Evolutionary conservation across 2,888 invertebrate species (phyloP).

Genomic region (Agrilus biguttatus): DNA sequence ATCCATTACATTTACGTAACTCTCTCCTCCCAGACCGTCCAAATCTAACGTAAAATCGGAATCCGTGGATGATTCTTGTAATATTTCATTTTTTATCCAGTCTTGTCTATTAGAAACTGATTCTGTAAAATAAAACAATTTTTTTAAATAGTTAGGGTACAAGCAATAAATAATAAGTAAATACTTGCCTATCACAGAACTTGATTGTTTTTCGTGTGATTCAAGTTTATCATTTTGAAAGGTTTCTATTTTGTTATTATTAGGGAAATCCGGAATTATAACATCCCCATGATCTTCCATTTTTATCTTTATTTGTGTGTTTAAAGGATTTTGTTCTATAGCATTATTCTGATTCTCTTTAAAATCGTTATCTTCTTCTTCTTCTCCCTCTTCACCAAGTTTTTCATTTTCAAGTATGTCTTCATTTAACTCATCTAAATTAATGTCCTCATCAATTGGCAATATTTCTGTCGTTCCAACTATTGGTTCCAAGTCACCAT

Average conservation of each 20-base stretch:
- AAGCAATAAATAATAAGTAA: no score
- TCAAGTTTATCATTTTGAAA: no score
- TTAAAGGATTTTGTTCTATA: neutral
- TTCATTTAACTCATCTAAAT: neutral
- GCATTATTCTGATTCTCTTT: neutral
- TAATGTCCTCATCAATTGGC: constrained; percentile 13
- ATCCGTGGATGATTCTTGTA: no score
- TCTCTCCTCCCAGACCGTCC: no score
- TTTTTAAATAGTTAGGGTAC: no score
- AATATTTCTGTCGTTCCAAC: constrained; percentile 26
- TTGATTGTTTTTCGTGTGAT: no score
- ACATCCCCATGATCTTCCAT: neutral
- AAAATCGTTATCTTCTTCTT: neutral
- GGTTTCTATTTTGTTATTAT: neutral
- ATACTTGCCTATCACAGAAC: no score
- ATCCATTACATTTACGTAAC: no score
- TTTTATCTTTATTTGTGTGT: neutral
- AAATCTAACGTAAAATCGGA: no score
- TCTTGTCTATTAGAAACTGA: constrained; percentile 1
- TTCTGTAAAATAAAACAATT: neutral
- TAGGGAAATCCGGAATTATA: neutral
- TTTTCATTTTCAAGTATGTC: neutral
- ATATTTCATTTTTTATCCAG: neutral
- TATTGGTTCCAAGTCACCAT: constrained; percentile 27
- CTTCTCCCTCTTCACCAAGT: neutral